phyloP scores from a whole-genome alignment of 1,140 invertebrate genomes.

The Sycophila sp. region DNA sequence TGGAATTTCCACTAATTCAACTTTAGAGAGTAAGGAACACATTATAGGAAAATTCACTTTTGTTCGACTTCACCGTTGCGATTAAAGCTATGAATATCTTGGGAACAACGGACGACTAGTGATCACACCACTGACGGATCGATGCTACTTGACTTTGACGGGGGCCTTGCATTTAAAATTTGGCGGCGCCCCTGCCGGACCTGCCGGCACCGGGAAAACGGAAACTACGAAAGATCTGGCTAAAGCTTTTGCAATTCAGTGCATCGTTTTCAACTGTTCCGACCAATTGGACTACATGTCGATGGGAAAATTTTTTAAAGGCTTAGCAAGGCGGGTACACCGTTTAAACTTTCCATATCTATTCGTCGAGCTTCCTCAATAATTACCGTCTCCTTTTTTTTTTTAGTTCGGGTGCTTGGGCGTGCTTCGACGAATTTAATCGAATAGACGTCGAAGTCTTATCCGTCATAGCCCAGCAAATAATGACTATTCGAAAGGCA shows the following conservation, averaged over 20 bases:
- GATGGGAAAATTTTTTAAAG: constrained; percentile 76
- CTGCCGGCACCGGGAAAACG: constrained; percentile 81
- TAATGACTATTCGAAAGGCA: constrained; percentile 72
- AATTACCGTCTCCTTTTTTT: constrained; percentile 46
- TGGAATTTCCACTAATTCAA: too few relatives aligned
- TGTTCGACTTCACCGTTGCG: too few relatives aligned
- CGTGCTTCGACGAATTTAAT: constrained; percentile 84
- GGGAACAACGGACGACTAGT: constrained; percentile 77
- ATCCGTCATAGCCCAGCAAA: constrained; percentile 73
- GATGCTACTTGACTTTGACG: constrained; percentile 76
- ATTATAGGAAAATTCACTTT: too few relatives aligned
- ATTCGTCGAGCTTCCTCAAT: too few relatives aligned
- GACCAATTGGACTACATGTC: constrained; percentile 78
- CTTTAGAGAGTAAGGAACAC: too few relatives aligned
- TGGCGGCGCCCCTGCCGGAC: constrained; percentile 78
- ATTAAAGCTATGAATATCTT: constrained; percentile 74
- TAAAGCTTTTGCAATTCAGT: constrained; percentile 79
- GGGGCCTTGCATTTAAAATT: constrained; percentile 77
- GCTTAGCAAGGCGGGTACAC: constrained; percentile 61
- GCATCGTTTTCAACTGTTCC: constrained; percentile 82
- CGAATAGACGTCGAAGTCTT: constrained; percentile 76
- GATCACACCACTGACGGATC: constrained; percentile 84
- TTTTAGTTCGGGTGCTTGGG: constrained; percentile 76
- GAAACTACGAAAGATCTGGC: constrained; percentile 81
- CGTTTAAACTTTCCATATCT: too few relatives aligned